Conservation (phyloP, 2,113 vertebrate genomes). For the Cygnus atratus region DNA sequence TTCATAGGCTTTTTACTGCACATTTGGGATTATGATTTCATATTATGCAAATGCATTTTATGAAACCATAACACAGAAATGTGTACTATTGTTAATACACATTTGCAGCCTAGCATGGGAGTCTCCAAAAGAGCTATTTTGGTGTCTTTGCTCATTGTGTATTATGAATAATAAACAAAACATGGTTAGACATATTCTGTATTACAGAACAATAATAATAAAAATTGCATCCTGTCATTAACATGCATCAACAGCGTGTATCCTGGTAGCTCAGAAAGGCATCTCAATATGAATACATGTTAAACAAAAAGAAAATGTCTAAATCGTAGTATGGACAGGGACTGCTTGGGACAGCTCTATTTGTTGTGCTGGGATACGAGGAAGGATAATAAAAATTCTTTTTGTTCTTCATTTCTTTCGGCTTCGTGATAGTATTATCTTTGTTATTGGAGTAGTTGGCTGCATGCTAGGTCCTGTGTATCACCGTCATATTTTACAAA, state of each 20-base stretch:
- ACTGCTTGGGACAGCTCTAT: neutral
- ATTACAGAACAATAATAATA: conserved; percentile 70
- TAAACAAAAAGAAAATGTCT: conserved; percentile 14
- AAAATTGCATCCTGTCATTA: conserved; percentile 66
- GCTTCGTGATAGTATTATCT: neutral
- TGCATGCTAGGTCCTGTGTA: neutral
- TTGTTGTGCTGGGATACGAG: neutral
- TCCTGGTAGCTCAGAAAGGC: conserved; percentile 22
- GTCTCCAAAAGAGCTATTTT: conserved; percentile 74
- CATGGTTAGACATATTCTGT: conserved; percentile 35
- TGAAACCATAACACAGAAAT: conserved; percentile 76
- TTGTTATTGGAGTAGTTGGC: neutral
- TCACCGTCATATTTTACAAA: neutral
- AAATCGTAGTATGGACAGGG: neutral
- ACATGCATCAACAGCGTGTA: conserved; percentile 15
- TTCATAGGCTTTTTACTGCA: conserved; percentile 75
- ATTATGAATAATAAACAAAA: conserved; percentile 79
- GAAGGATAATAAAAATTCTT: neutral
- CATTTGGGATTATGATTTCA: conserved; percentile 78
- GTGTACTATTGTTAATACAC: conserved; percentile 72
- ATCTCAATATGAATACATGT: conserved; percentile 14
- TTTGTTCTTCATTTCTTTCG: neutral
- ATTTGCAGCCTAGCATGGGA: conserved; percentile 65
- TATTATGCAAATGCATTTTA: conserved; percentile 82
- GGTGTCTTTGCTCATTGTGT: conserved; percentile 68